Evolutionary conservation across 2,888 invertebrate species (phyloP), one percentile per base, ranked within the genome.

Genomic region (Lasioglossum zephyrum): DNA sequence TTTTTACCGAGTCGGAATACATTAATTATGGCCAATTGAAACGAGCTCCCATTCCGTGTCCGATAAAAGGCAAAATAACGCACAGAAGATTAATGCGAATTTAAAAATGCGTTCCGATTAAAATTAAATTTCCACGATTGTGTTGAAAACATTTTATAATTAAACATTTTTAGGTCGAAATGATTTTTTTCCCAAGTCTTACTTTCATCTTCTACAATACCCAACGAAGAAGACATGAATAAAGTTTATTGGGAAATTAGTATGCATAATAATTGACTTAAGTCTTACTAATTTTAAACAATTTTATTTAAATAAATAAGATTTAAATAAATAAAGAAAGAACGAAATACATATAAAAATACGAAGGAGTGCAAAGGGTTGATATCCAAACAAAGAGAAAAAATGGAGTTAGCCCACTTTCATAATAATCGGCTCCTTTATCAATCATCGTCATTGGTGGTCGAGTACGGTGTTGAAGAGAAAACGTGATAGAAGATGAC

Each of bases 401-500:
- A 16, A 22, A n/a, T 18, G 66, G 11, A 31, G 66, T 49, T 49
- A 18, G 5, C 49, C 18, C 6, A 18, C 49, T 18, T 49, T 22
- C 3, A 2, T 22, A 9, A 53, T 22, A 18, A 22, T 8, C 22
- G 9, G 22, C 22, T 22, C 8, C 16, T 9, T 53, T 9, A 69
- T 69, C 69, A 39, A 69, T 69, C 26, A 36, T 39, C 22, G 66
- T 77, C 26, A 39, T 49, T 49, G 9, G 4, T 49, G 9, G 4
- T 53, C 5, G n/a, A 9, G 77, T 18, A 18, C n/a, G 6, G 6
- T 9, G 36, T 16, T 8, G 60, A 3, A 47, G 18, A 4, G 22
- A 22, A 8, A 63, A 70, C 31, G 39, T 39, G 22, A 39, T 22
- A 18, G 73, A 22, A 66, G 78, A 77, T 73, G 69, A 72, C 36